These are phyloP conservation scores for Trichogramma dendrolimi DNA, from an alignment of 2,888 invertebrate genomes.

Conservation along the genomic window DNA sequence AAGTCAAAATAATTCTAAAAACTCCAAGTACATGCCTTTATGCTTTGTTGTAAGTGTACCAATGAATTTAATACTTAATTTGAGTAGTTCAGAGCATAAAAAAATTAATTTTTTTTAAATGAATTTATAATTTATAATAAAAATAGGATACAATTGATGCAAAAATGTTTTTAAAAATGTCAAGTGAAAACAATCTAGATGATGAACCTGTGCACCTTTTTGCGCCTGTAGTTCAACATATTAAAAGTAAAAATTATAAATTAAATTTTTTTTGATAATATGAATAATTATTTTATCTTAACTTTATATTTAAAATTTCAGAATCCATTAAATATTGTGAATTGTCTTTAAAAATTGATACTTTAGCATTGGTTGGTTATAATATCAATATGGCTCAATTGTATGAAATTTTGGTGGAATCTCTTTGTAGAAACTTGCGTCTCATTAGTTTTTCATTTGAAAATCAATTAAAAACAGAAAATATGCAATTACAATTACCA, in stretches of 20 bases:
- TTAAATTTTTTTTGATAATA: conserved; percentile 11
- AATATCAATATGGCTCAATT: conserved; percentile 62
- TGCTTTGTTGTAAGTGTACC: too few species aligned
- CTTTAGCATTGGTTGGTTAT: conserved; percentile 67
- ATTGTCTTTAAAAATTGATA: conserved; percentile 66
- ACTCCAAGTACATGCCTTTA: too few species aligned
- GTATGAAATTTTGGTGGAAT: conserved; percentile 72
- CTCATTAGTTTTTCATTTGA: conserved; percentile 63
- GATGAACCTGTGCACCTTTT: conserved; percentile 43
- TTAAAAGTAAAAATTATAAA: conserved; percentile 59
- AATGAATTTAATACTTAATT: too few species aligned
- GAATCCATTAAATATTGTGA: conserved; percentile 54
- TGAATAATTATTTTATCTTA: conserved; percentile 9
- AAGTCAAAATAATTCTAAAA: conserved; percentile 1
- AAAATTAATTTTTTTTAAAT: background rate
- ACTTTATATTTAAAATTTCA: conserved; percentile 40
- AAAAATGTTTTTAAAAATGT: conserved; percentile 61
- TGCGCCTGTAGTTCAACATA: conserved; percentile 60
- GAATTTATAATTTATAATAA: background rate
- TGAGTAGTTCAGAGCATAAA: background rate
- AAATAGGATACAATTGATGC: conserved; percentile 60
- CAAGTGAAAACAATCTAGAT: conserved; percentile 58
- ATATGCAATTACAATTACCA: conserved; percentile 58
- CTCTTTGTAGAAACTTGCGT: conserved; percentile 67
- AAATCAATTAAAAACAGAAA: conserved; percentile 56